Evolutionary conservation across 2,888 invertebrate genomes (phyloP).

Genomic region (Aricia artaxerxes): DNA sequence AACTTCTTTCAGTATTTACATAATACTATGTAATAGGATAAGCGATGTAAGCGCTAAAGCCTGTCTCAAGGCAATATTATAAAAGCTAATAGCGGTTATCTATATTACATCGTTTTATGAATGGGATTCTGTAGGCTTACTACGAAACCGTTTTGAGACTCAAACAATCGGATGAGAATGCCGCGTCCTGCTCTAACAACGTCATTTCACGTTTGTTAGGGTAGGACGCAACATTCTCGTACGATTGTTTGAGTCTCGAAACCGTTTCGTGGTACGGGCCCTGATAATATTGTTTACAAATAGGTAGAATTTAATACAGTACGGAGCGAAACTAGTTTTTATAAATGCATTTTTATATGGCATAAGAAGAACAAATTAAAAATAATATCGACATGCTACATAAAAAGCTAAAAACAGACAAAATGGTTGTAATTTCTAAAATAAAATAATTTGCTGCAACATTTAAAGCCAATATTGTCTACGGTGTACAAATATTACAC

Average conservation of each 20-base stretch:
- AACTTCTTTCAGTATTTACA: too few relatives aligned
- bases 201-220: too few relatives aligned
- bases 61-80: not conserved
- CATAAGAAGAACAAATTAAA: not conserved
- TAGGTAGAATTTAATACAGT: not conserved
- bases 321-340: not conserved
- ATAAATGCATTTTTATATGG: not conserved
- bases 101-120: not conserved
- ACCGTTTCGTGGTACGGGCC: too few relatives aligned
- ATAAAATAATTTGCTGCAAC: constrained; percentile 26
- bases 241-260: too few relatives aligned
- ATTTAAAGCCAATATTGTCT: constrained; percentile 33
- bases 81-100: not conserved
- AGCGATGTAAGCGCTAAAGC: not conserved
- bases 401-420: constrained; percentile 65
- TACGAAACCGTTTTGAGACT: too few relatives aligned
- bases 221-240: too few relatives aligned
- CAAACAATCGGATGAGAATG: too few relatives aligned
- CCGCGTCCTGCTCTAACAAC: too few relatives aligned
- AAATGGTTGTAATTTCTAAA: constrained; percentile 64
- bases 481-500: constrained; percentile 30
- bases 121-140: not conserved
- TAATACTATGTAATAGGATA: too few relatives aligned
- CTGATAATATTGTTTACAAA: not conserved
- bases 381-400: constrained; percentile 53